Conservation (phyloP, 2,113 vertebrate genomes). For the Drymodes brunneopygia region DNA sequence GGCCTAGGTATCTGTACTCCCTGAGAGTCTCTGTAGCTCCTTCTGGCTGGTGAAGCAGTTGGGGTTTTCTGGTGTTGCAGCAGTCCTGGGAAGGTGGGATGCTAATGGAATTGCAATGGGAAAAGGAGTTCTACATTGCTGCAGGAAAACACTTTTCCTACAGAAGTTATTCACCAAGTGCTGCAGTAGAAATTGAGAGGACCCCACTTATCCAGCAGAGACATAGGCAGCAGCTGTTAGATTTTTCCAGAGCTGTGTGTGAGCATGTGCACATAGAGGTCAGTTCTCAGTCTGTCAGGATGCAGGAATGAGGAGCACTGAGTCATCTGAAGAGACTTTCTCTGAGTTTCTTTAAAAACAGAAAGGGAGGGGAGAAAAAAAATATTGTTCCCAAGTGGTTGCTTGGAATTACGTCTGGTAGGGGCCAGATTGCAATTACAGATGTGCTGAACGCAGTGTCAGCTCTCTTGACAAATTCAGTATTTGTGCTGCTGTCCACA, state of each 20-base stretch:
- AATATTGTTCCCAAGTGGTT: constrained; percentile 5
- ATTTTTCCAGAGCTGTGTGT: neutral
- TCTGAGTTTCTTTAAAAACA: neutral
- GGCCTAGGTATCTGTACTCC: neutral
- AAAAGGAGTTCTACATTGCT: neutral
- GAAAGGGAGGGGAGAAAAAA: neutral
- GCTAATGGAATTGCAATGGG: neutral
- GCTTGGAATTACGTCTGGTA: constrained; percentile 38
- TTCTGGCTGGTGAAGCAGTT: neutral
- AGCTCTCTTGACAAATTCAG: constrained; percentile 40
- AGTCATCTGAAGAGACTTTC: neutral
- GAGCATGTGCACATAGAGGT: rapidly evolving
- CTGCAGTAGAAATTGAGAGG: neutral
- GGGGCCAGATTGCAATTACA: constrained; percentile 61
- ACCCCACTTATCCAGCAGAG: neutral
- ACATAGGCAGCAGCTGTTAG: rapidly evolving
- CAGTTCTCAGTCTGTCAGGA: neutral
- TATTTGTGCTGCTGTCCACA: constrained; percentile 28
- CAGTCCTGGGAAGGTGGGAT: neutral
- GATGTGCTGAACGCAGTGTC: constrained; percentile 13
- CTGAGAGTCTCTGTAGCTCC: neutral
- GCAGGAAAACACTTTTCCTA: neutral
- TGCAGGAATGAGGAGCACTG: neutral
- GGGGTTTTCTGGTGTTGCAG: neutral
- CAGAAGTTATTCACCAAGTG: neutral